Base-by-base conservation (phyloP, 2,113 vertebrate genomes). In the Dipodomys spectabilis region DNA sequence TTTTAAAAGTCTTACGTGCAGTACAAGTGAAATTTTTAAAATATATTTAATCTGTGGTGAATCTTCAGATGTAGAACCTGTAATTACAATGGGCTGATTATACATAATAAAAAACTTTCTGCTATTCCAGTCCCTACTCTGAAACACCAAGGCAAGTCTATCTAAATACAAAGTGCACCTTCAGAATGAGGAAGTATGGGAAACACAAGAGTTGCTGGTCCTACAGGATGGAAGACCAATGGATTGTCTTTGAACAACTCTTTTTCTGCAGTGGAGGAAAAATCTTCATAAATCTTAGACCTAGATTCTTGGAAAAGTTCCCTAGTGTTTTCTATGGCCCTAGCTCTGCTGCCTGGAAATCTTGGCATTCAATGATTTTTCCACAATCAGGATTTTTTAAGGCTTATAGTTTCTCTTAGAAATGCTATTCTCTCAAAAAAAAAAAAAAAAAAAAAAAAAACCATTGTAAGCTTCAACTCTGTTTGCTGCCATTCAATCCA, bases 91-190 rank as follows among this genome's bases (percentile, higher is more conserved):
- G 45, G 3, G 2, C 1, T 62, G 25, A 13, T 5, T 22, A 44
- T 62, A 80, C 18, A 73, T 27, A 82, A 88, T 84, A 81, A 27
- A 78, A 3, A 35, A 25, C 3, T 69, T 86, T 49, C 30, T 86
- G 8, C 4, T 32, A 39, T 28, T 4, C 8, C 1, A 5, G 7
- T 1, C 10, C 49, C 35, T 35, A 19, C 3, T 0, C 32, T 10
- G 60, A 4, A 74, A 39, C 20, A 73, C 4, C 44, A 22, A 62
- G 49, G 25, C 2, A 6, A 20, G 3, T 19, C 32, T 82, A 49
- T 77, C 7, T 20, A 77, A 83, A 82, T 22, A 57, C 72, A 88
- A 72, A 8, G 1, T 60, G 3, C 28, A 20, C 10, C 60, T 65
- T n/a, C 20, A 35, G 25, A 60, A 75, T 23, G 53, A 39, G 3